phyloP scores from a whole-genome alignment of 1,140 invertebrate species.

The Drepana arcuata region DNA sequence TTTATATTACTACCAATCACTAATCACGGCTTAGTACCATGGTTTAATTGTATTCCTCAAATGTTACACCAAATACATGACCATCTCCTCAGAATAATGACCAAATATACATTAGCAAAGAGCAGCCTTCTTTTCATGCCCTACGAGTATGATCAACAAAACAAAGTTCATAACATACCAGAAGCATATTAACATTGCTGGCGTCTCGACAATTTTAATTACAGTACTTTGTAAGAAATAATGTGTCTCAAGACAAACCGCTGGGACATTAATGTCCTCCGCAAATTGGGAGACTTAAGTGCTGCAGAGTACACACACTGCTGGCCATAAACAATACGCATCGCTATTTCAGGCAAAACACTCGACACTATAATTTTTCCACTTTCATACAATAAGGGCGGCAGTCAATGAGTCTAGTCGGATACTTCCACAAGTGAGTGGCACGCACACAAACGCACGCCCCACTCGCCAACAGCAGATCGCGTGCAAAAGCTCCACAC shows the following conservation, averaged over 20 bases:
- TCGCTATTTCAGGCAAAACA: constrained; percentile 65
- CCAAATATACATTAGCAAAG: too few relatives aligned
- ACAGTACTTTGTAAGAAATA: constrained; percentile 52
- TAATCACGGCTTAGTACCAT: too few relatives aligned
- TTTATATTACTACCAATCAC: too few relatives aligned
- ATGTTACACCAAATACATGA: too few relatives aligned
- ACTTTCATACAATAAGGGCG: constrained; percentile 70
- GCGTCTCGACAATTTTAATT: constrained; percentile 40
- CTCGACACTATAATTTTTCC: constrained; percentile 68
- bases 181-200: constrained; percentile 17
- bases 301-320: constrained; percentile 31
- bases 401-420: constrained; percentile 71
- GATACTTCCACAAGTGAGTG: constrained; percentile 58
- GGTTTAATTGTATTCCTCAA: too few relatives aligned
- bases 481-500: constrained; percentile 67
- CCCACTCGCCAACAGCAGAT: constrained; percentile 60
- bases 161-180: too few relatives aligned
- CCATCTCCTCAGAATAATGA: too few relatives aligned
- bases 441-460: constrained; percentile 53
- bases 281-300: constrained; percentile 62
- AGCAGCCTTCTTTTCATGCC: too few relatives aligned
- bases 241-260: constrained; percentile 47
- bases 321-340: constrained; percentile 61
- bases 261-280: constrained; percentile 44
- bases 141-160: too few relatives aligned